A percentile compares a stretch with the other conserved stretches of the same genome.
These are phyloP conservation scores for Huso huso DNA, from an alignment of 2,797 vertebrate species.

Conservation along the genomic window DNA sequence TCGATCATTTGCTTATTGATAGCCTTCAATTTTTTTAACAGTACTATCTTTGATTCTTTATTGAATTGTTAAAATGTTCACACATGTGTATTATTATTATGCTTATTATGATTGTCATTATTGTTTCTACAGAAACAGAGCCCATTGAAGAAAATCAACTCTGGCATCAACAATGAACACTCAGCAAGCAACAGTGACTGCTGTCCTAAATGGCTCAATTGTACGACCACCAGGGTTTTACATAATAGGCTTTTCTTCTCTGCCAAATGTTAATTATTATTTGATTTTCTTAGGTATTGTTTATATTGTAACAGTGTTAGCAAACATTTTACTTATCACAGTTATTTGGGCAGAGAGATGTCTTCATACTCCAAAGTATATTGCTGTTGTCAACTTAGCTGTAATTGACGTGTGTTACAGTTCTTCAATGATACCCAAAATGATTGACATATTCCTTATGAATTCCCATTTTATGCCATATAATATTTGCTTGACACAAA, in stretches of 20 bases:
- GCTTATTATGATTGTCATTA: not conserved
- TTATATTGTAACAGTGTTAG: constrained; percentile 39
- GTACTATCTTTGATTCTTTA: not conserved
- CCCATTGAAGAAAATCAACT: constrained; percentile 45
- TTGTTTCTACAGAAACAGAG: not conserved
- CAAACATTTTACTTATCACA: constrained; percentile 42
- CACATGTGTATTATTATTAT: constrained; percentile 37
- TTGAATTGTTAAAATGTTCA: constrained; percentile 16
- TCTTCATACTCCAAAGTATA: constrained; percentile 48
- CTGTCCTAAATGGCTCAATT: constrained; percentile 10
- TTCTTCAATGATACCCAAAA: constrained; percentile 43
- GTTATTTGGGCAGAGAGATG: constrained; percentile 31
- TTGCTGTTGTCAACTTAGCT: constrained; percentile 49
- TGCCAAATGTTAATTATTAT: constrained; percentile 36
- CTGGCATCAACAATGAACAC: constrained; percentile 20
- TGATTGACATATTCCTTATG: constrained; percentile 45
- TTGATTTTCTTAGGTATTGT: constrained; percentile 45
- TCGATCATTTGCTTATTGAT: too few relatives aligned
- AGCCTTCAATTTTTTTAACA: too few relatives aligned
- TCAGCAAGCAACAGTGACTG: constrained; percentile 26
- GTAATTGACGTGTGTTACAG: constrained; percentile 43
- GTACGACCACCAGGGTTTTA: constrained; percentile 52
- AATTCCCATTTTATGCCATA: constrained; percentile 48
- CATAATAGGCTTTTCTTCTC: constrained; percentile 37
- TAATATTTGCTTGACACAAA: constrained; percentile 46